Evolutionary conservation across 2,113 vertebrate genomes (phyloP), one percentile per base, ranked within the genome.

Genomic region (Salvelinus namaycush): DNA sequence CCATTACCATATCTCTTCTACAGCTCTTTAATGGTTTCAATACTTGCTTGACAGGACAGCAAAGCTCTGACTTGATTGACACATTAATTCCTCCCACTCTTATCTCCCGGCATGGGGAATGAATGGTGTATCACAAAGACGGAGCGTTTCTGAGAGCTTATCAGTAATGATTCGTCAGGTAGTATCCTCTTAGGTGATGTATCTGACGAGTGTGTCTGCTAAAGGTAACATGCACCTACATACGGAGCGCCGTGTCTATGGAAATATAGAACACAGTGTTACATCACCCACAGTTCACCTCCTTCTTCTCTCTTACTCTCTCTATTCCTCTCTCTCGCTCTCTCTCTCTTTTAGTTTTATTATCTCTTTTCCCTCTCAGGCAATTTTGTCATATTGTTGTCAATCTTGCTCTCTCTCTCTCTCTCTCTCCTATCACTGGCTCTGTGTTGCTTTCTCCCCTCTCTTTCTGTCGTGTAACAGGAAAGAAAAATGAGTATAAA

Each of bases 41-140:
- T 86, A 77, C 80, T 85, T 81, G 70, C 84, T 79, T 85, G 77
- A 88, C 77, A 79, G 77, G 68, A 34, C 51, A 54, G 79, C 76
- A 76, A 75, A 81, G 70, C 76, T 49, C 70, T 27, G 69, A 12
- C 78, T 82, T 88, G 89, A 90, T 85, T 89, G 90, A 92, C 91
- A 91, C 88, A 82, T 90, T 88, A 86, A 91, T 91, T 90, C 88
- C 84, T 84, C 76, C 87, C 78, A 69, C 82, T 57, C 73, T 85
- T 88, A 90, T 91, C 88, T 87, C 22, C 22, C 12, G 54, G 11
- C 78, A 75, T 76, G 54, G 75, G 67, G 84, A 84, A 79, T 88
- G 87, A 89, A 90, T 79, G 29, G 34, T 79, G 72, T 86, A 89
- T 89, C 88, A 81, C 79, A 26, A 71, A 70, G 74, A 84, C 54